A percentile compares a stretch with the other conserved stretches of the same genome.
Conservation (phyloP, 1,140 invertebrate species). For the Plodia interpunctella region DNA sequence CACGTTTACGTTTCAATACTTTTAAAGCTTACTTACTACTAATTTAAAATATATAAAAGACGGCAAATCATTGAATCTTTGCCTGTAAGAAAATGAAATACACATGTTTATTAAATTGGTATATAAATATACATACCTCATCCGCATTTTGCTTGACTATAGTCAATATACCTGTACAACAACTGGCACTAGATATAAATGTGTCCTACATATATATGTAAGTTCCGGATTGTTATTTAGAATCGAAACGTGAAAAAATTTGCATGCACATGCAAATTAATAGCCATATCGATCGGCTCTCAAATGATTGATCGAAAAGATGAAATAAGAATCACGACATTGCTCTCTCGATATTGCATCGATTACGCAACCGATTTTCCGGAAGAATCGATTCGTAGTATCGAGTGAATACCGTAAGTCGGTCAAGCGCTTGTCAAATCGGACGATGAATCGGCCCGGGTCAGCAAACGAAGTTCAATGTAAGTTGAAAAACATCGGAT, state of each 20-base stretch:
- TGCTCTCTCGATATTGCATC: conserved; percentile 15
- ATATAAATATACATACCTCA: no score
- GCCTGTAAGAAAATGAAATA: no score
- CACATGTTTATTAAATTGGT: no score
- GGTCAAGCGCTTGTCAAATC: conserved; percentile 46
- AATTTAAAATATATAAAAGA: no score
- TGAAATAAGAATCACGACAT: conserved; percentile 8
- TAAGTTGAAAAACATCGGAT: not conserved
- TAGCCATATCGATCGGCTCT: not conserved
- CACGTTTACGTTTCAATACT: no score
- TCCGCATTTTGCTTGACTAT: no score
- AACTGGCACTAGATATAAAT: not conserved
- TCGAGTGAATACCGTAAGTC: conserved; percentile 37
- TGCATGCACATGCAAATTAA: not conserved
- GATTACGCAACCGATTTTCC: conserved; percentile 47
- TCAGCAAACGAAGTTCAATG: conserved; percentile 13
- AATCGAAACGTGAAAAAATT: not conserved
- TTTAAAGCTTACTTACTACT: no score
- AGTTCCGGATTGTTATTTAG: not conserved
- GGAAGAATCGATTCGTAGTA: conserved; percentile 44
- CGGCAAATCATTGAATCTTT: no score
- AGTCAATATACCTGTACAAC: no score
- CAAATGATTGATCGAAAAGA: not conserved
- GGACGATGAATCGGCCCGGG: conserved; percentile 31
- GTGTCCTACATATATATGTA: not conserved